Percentiles rank a stretch among this genome's conserved stretches.
phyloP scores from a whole-genome alignment of 2,797 vertebrate genomes.

The Margarornis squamiger region DNA sequence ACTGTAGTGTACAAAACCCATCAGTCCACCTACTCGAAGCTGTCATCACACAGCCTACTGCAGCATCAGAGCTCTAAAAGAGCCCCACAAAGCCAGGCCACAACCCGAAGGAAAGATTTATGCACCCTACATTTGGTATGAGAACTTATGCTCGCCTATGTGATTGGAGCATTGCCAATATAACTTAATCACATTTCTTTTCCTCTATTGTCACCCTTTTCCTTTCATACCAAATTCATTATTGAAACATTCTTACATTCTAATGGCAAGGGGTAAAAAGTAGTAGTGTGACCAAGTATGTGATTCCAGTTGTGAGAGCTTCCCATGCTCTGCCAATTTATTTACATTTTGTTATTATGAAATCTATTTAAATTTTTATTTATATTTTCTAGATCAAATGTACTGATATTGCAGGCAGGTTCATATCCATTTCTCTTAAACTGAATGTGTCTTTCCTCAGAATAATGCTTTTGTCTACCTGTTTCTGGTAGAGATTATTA shows the following conservation, averaged over 20 bases:
- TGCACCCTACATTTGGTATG: conserved; percentile 24
- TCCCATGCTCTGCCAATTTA: neutral
- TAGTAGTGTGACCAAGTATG: neutral
- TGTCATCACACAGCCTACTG: conserved; percentile 39
- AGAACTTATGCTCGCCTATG: conserved; percentile 9
- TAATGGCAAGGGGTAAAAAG: neutral
- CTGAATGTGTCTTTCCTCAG: neutral
- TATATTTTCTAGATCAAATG: neutral
- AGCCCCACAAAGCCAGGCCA: conserved; percentile 43
- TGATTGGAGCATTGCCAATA: neutral
- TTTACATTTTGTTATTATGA: neutral
- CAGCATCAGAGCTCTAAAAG: conserved; percentile 46
- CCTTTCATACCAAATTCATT: conserved; percentile 48
- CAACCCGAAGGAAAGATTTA: conserved; percentile 43
- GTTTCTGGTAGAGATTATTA: neutral
- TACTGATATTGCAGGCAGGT: neutral
- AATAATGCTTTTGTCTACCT: neutral
- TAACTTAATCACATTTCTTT: conserved; percentile 23
- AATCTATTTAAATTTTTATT: neutral
- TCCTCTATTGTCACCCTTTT: conserved; percentile 21
- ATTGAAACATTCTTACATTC: neutral
- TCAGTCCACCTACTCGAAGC: conserved; percentile 27
- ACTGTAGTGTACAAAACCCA: conserved; percentile 46
- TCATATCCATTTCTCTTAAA: conserved; percentile 1
- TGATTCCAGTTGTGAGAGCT: neutral